phyloP scores from a whole-genome alignment of 2,888 invertebrate genomes.

The Leptothorax acervorum region DNA sequence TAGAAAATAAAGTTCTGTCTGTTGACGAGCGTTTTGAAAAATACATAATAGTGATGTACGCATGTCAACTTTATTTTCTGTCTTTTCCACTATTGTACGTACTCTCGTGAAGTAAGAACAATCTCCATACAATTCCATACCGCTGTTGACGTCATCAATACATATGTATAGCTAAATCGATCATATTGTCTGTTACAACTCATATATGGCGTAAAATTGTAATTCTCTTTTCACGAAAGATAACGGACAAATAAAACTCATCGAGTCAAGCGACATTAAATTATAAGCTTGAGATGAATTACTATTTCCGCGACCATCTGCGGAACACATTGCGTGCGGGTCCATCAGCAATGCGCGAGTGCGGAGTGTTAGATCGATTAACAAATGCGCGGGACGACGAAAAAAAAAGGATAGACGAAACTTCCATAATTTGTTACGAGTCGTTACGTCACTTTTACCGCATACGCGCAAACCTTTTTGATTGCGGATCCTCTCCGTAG shows the following conservation, averaged over 20 bases:
- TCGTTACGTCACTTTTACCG: constrained; percentile 7
- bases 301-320: constrained; percentile 11
- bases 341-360: not conserved
- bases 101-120: constrained; percentile 9
- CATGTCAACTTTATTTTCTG: constrained; percentile 37
- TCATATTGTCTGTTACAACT: not conserved
- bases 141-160: constrained; percentile 13
- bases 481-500: not conserved
- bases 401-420: not conserved
- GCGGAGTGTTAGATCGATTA: constrained; percentile 3
- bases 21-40: constrained; percentile 26
- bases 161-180: not conserved
- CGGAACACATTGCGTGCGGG: not conserved
- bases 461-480: constrained; percentile 10
- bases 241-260: not conserved
- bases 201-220: not conserved
- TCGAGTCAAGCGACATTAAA: not conserved
- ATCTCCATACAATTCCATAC: constrained; percentile 28
- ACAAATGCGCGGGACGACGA: not conserved
- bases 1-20: not conserved
- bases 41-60: not conserved
- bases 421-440: constrained; percentile 30
- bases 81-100: constrained; percentile 25
- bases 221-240: constrained; percentile 22
- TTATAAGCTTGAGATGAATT: constrained; percentile 8